Conservation (phyloP, 2,888 invertebrate species). For the Hirtodrosophila cameraria region DNA sequence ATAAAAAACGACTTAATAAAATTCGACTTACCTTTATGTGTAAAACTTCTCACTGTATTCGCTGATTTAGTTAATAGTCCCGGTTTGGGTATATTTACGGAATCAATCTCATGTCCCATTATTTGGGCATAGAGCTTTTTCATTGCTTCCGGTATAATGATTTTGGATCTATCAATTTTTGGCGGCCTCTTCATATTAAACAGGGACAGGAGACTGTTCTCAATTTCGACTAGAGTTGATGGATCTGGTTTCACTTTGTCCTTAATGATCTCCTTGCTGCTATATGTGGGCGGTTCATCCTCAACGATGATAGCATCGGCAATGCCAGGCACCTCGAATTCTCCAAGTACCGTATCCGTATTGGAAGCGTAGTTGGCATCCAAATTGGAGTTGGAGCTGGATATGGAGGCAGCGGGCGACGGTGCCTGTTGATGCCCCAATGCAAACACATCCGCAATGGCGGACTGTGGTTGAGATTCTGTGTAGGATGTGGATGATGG, state of each 20-base stretch:
- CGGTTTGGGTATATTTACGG: constrained; percentile 88
- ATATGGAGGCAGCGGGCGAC: background rate
- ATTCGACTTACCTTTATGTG: constrained; percentile 89
- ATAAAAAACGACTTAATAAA: no score
- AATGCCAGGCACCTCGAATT: constrained; percentile 60
- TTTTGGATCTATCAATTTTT: constrained; percentile 84
- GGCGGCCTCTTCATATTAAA: constrained; percentile 84
- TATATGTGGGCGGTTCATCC: constrained; percentile 76
- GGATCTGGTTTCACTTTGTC: constrained; percentile 83
- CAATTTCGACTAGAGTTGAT: constrained; percentile 84
- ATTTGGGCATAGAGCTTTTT: constrained; percentile 90
- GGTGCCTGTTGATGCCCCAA: constrained; percentile 18
- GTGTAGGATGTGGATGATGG: constrained; percentile 36
- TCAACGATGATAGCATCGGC: constrained; percentile 63
- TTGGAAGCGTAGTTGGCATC: constrained; percentile 13
- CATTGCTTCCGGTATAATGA: constrained; percentile 90
- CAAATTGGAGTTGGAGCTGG: background rate
- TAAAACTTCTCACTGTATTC: constrained; percentile 93
- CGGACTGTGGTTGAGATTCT: constrained; percentile 49
- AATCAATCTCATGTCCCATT: constrained; percentile 87
- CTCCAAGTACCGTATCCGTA: constrained; percentile 57
- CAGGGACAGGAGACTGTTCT: constrained; percentile 83
- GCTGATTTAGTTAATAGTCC: constrained; percentile 90
- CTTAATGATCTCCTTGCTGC: constrained; percentile 79
- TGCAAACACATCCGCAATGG: constrained; percentile 48